These are phyloP conservation scores for Triplophysa rosa DNA, from an alignment of 2,113 vertebrate species.

Conservation along the genomic window DNA sequence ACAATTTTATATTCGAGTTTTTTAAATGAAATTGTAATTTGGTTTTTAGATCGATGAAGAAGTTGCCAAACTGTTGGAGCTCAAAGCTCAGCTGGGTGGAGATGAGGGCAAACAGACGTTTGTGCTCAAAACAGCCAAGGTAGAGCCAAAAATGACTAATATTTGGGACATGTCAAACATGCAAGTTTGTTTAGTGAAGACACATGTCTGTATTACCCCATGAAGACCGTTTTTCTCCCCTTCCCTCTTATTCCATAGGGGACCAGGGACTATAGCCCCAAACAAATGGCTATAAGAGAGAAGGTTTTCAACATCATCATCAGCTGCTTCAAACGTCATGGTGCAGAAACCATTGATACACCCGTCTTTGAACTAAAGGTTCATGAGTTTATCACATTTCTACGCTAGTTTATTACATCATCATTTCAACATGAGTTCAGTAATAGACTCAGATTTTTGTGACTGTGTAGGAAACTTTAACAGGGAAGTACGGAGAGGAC, in stretches of 20 bases:
- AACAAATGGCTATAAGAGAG: conserved; percentile 98
- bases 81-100: conserved; percentile 85
- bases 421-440: not conserved
- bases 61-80: conserved; percentile 85
- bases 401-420: not conserved
- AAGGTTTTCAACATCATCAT: conserved; percentile 85
- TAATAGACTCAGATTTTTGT: not conserved
- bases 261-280: conserved; percentile 91
- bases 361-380: conserved; percentile 98
- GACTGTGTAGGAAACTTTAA: conserved; percentile 85
- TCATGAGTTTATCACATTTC: too few species aligned
- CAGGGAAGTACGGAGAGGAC: conserved; percentile 95
- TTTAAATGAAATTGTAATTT: not conserved
- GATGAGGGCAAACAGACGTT: conserved; percentile 90
- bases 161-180: not conserved
- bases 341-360: conserved; percentile 94
- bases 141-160: conserved; percentile 60
- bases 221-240: not conserved
- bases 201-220: not conserved
- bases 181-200: not conserved
- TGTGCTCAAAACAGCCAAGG: conserved; percentile 97
- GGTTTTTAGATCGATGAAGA: conserved; percentile 80
- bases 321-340: conserved; percentile 91
- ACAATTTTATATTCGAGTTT: too few species aligned
- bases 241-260: conserved; percentile 71